Evolutionary conservation across 2,113 vertebrate species (phyloP), one percentile per base, ranked within the genome.

Genomic region (Girardinichthys multiradiatus): DNA sequence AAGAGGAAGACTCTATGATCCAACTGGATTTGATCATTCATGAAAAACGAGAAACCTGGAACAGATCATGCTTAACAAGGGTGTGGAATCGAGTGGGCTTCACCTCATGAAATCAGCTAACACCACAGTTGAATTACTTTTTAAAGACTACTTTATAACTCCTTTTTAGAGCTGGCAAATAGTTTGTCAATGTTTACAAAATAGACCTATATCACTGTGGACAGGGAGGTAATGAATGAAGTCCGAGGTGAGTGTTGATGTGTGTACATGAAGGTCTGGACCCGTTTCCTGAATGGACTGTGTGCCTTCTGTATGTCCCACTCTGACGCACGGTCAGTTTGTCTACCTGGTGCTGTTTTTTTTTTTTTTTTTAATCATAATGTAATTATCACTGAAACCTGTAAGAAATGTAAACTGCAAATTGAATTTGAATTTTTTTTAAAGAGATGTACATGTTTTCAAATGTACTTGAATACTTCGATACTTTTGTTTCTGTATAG

Each of bases 151-250:
- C 89, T 92, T 86, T 76, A 79, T 90, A 84, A 79, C 68, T 84
- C 87, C 76, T 82, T 89, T 60, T 67, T 82, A 87, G 81, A 87
- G 82, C 74, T 80, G 76, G 76, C 89, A 84, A 78, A 71, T 82
- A 29, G 79, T 87, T 89, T 84, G 86, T 90, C 83, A 74, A 89
- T 91, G 92, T 95, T 94, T 94, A 94, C 93, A 94, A 89, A 28
- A 90, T 83, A 87, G 92, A 94, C 93, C 93, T 92, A 66, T 88
- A 92, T 93, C 92, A 93, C 93, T 94, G 93, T 94, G 93, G 92
- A 93, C 86, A 69, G 92, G 80, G 86, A 84, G 66, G 21, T 76
- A 54, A 73, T 68, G 81, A 72, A 62, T 85, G 84, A 63, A 45
- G 3, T 33, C 42, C 4, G 42, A 14, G 17, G 11, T 12, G 66